Evolutionary conservation across 2,113 vertebrate species (phyloP), one percentile per base, ranked within the genome.

Genomic region (Lanius ludovicianus): DNA sequence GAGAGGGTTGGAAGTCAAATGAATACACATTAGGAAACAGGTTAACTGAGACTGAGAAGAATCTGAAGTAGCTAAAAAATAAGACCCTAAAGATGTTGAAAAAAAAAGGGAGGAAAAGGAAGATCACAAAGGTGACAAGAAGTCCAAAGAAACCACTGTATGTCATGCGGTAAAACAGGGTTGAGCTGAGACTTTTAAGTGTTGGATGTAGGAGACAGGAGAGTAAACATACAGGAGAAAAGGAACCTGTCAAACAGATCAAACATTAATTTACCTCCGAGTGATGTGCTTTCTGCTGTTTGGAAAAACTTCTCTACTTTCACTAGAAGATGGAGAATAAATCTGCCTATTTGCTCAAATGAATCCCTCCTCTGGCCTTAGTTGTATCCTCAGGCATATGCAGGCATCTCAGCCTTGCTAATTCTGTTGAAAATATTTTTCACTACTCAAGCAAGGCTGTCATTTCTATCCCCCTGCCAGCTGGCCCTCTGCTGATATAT

Each of bases 401-500:
- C 50, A 86, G 57, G n/a, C 68, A 33, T 67, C 71, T 94, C 56
- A 89, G 79, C 35, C 78, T 68, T 60, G 64, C 63, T 94, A 94
- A 78, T 94, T 95, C 93, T 89, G 80, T 50, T 65, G 87, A 70
- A 94, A 81, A 49, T 84, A 79, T 91, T 96, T 95, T 93, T 94
- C 56, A 75, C 80, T 84, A 20, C 83, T 95, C 59, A 77, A 78
- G 65, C 16, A 71, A 94, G 80, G 73, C 79, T 95, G 93, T 93
- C 80, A 89, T 92, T 93, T 95, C 73, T 94, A 20, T 88, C 57
- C 74, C 59, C 73, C 49, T 90, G 85, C 86, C 94, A 95, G 80
- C 90, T 97, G 94, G 69, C 62, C 86, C 53, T 91, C 62, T 73
- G 74, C 64, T 93, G 79, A 85, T 82, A 84, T 65, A 87, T 80